Conservation (phyloP, 2,797 vertebrate species). For the Xenopus petersii region DNA sequence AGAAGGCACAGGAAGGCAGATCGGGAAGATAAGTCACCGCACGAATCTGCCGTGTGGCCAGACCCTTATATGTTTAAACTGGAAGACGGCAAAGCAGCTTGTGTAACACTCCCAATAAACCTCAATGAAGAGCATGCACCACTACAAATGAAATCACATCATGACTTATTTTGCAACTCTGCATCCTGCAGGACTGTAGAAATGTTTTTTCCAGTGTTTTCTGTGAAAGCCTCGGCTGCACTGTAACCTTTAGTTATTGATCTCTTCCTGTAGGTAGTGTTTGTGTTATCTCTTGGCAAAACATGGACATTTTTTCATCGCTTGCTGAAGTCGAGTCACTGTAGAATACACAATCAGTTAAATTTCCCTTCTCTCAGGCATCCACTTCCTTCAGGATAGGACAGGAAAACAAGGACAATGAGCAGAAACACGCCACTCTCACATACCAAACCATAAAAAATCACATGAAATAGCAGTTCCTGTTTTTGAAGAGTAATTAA, state of each 20-base stretch:
- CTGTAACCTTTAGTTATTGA: not conserved
- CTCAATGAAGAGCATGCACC: too few species aligned
- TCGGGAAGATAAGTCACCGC: too few species aligned
- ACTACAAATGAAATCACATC: not conserved
- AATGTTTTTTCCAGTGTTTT: not conserved
- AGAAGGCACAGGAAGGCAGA: too few species aligned
- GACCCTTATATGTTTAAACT: too few species aligned
- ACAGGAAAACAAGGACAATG: constrained; percentile 84
- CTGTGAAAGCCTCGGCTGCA: not conserved
- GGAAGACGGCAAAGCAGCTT: too few species aligned
- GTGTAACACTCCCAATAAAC: too few species aligned
- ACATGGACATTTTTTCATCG: constrained; percentile 14
- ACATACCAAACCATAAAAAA: constrained; percentile 58
- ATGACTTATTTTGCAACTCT: not conserved
- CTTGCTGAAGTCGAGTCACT: not conserved
- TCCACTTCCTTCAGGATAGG: constrained; percentile 73
- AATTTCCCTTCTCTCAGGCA: constrained; percentile 16
- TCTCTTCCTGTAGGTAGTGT: not conserved
- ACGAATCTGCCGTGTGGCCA: too few species aligned
- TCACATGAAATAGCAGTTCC: constrained; percentile 66
- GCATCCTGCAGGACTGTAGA: not conserved
- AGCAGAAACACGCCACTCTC: constrained; percentile 60
- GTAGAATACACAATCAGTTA: constrained; percentile 19
- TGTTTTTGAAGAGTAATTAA: constrained; percentile 60
- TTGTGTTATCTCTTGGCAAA: constrained; percentile 5